Evolutionary conservation across 2,888 invertebrate genomes (phyloP).

Genomic region (Aphodius sticticus): DNA sequence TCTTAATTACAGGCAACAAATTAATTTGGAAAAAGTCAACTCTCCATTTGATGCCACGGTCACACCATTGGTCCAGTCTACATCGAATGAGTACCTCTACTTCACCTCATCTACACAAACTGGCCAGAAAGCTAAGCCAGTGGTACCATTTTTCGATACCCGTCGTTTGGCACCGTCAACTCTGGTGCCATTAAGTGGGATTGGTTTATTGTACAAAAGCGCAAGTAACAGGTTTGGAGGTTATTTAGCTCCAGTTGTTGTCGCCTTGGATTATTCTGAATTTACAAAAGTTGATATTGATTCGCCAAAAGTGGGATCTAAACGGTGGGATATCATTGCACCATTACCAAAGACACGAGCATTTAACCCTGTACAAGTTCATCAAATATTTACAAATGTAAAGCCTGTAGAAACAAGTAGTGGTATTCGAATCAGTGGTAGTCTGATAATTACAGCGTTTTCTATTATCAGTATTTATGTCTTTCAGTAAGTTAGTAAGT

Average conservation of each 20-base stretch:
- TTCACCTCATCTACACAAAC: neutral
- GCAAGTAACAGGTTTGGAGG: neutral
- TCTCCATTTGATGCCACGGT: neutral
- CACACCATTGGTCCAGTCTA: neutral
- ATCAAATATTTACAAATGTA: neutral
- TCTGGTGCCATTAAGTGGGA: neutral
- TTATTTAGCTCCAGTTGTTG: slow-evolving; percentile 6
- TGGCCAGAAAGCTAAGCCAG: neutral
- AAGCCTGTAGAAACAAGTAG: neutral
- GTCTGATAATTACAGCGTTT: too few species aligned
- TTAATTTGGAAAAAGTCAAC: neutral
- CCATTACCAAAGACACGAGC: neutral
- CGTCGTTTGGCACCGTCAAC: neutral
- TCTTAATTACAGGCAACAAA: neutral
- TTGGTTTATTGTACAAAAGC: slow-evolving; percentile 14
- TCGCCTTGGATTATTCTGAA: neutral
- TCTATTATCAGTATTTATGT: too few species aligned
- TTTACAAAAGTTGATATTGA: neutral
- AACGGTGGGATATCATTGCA: neutral
- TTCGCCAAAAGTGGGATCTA: neutral
- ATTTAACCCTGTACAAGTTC: neutral
- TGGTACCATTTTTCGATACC: slow-evolving; percentile 12
- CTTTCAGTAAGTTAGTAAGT: too few species aligned
- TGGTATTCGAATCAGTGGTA: too few species aligned
- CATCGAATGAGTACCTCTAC: neutral